phyloP scores from a whole-genome alignment of 1,140 invertebrate species.

The Condylostylus longicornis region DNA sequence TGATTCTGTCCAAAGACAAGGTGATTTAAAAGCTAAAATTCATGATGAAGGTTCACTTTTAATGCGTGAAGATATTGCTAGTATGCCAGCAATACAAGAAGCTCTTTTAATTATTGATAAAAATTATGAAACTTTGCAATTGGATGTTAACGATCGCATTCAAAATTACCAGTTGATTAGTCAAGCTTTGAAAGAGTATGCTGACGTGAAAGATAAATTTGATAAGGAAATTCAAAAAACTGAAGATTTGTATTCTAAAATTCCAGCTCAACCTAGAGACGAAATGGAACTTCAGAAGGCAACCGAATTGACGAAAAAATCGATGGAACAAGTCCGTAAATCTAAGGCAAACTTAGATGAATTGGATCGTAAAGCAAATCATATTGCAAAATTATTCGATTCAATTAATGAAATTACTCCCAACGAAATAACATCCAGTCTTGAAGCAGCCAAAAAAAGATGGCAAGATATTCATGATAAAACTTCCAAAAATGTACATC shows the following conservation, averaged over 20 bases:
- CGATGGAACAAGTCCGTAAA: conserved; percentile 54
- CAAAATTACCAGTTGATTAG: conserved; percentile 57
- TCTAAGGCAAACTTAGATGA: conserved; percentile 58
- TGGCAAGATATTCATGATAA: conserved; percentile 61
- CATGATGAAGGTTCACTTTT: conserved; percentile 55
- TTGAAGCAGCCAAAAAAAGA: conserved; percentile 44
- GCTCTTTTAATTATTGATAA: conserved; percentile 56
- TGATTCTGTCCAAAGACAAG: conserved; percentile 36
- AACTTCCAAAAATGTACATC: conserved; percentile 52
- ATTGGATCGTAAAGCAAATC: conserved; percentile 55
- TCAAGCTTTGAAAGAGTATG: conserved; percentile 57
- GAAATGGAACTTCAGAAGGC: conserved; percentile 38
- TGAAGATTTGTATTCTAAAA: conserved; percentile 18
- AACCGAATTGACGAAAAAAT: conserved; percentile 58
- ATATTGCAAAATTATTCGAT: conserved; percentile 54
- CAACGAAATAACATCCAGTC: conserved; percentile 44
- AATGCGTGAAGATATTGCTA: conserved; percentile 65
- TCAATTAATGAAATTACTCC: conserved; percentile 57
- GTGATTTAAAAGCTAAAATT: conserved; percentile 40
- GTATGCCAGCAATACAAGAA: conserved; percentile 62
- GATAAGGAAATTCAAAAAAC: conserved; percentile 51
- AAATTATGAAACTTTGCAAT: conserved; percentile 63
- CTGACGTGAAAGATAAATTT: conserved; percentile 51
- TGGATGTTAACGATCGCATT: conserved; percentile 55
- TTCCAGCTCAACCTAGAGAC: conserved; percentile 22